phyloP scores from a whole-genome alignment of 2,888 invertebrate genomes.

The Eupithecia tripunctaria region DNA sequence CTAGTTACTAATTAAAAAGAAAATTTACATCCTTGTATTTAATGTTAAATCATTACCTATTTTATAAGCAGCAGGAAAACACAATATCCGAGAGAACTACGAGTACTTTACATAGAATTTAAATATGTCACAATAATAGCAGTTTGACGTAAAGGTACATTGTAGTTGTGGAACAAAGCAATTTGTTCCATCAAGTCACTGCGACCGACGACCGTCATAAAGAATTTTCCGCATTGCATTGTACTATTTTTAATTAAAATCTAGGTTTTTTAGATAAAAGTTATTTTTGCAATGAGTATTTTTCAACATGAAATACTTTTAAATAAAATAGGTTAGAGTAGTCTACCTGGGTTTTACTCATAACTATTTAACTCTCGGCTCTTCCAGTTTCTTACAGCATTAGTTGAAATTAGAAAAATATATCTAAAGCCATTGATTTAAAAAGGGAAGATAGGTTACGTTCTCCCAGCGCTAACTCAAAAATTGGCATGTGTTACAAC shows the following conservation, averaged over 20 bases:
- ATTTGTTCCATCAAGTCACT: slow-evolving; percentile 3
- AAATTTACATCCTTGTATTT: too few species aligned
- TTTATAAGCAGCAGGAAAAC: too few species aligned
- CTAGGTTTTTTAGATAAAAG: neutral
- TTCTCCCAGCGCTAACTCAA: too few species aligned
- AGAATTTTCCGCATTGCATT: neutral
- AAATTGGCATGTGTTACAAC: too few species aligned
- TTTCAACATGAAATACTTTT: neutral
- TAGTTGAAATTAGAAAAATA: neutral
- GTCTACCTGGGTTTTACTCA: neutral
- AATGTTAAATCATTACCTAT: too few species aligned
- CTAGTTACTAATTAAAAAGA: too few species aligned
- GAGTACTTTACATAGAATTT: neutral
- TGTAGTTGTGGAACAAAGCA: neutral
- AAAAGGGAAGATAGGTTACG: too few species aligned
- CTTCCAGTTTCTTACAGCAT: neutral
- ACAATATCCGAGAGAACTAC: too few species aligned
- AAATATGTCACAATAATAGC: neutral
- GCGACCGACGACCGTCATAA: neutral
- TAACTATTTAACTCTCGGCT: neutral
- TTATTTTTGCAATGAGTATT: neutral
- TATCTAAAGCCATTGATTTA: neutral
- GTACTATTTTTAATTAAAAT: neutral
- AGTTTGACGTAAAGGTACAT: neutral
- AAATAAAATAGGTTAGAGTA: neutral